Base-by-base conservation (phyloP, 2,113 vertebrate species). In the Rhombomys opimus region DNA sequence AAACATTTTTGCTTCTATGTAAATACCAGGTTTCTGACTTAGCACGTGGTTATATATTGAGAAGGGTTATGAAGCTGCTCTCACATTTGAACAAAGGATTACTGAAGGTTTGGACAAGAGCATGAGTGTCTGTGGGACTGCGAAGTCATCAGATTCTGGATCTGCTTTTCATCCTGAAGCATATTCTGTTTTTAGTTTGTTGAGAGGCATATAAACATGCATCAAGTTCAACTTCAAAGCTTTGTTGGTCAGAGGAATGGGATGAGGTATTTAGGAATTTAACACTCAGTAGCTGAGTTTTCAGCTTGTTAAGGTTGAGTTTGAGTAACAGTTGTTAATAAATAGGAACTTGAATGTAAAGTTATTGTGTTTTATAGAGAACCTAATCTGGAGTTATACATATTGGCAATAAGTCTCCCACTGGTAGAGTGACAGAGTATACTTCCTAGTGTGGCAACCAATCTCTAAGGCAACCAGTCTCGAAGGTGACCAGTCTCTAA, bases 121-220 rank as follows among this genome's bases (percentile, higher is more conserved):
- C n/a, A 23, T n/a, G 32, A 59, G 10, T 1, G 54, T 23, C 20
- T 6, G 10, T 57, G 1, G 5, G 5, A 5, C 3, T 59, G 20
- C 35, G 7, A 57, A 81, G 4, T 23, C 18, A 81, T n/a, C 78
- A 59, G 11, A n/a, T 59, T n/a, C 11, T 38, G 4, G 5, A 75
- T 23, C 7, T 73, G 8, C 8, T 73, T 68, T 32, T 68, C 68
- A 35, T 20, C 7, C 2, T 3, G 41, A 41, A 41, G 18, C n/a
- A 38, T 22, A 75, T 23, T 41, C 72, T 41, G 35, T 41, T 41
- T 75, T 38, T 11, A 22, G 18, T 38, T 75, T 22, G 18, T 4
- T 75, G 20, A 41, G n/a, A 38, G 17, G 15, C n/a, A n/a, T 73
- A 73, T 14, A 70, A 35, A 23, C 72, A 41, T 4, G 9, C 7